Evolutionary conservation across 2,797 vertebrate species (phyloP), one percentile per base, ranked within the genome.

Genomic region (Pipistrellus pipistrellus): DNA sequence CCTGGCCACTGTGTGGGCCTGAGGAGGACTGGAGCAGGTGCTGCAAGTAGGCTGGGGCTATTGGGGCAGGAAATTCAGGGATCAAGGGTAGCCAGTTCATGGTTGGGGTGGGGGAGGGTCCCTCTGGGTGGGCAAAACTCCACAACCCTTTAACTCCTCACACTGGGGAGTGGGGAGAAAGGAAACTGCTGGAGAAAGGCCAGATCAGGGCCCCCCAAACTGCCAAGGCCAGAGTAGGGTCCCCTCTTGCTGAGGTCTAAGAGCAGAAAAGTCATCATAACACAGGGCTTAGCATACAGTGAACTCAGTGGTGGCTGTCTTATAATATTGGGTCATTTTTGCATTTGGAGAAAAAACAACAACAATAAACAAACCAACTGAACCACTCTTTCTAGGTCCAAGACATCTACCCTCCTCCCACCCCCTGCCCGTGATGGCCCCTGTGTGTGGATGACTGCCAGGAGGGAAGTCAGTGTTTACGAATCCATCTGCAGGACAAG

Each of bases 321-420:
- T 35, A 12, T 20, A 17, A 48, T 21, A 18, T 0, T n/a, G 18
- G 10, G 14, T 32, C 46, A 30, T 2, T 72, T 93, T 21, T 85
- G 53, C 32, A 73, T 82, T 72, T 91, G 41, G 59, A 89, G 46
- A 53, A 84, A 86, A 59, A n/a, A 57, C 7, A 51, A 51, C 2
- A 48, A 0, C 4, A 69, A 76, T 75, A 18, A n/a, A 8, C 55
- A 55, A 78, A 68, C 48, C 30, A 66, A 5, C 41, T 12, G 4
- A 82, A 27, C 48, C 6, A 27, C 18, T 2, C 3, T 9, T 57
- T n/a, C 20, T 2, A 21, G 15, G 64, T 62, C 25, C 2, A 23
- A 46, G 5, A 12, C 5, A 38, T n/a, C 12, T 66, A 48, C 14
- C 20, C 2, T 66, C 59, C 21, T 32, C 44, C 4, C 13, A 64